phyloP scores from a whole-genome alignment of 30 jellyfish, hydroid and myxozoan genomes.

The Hydractinia echinata region DNA sequence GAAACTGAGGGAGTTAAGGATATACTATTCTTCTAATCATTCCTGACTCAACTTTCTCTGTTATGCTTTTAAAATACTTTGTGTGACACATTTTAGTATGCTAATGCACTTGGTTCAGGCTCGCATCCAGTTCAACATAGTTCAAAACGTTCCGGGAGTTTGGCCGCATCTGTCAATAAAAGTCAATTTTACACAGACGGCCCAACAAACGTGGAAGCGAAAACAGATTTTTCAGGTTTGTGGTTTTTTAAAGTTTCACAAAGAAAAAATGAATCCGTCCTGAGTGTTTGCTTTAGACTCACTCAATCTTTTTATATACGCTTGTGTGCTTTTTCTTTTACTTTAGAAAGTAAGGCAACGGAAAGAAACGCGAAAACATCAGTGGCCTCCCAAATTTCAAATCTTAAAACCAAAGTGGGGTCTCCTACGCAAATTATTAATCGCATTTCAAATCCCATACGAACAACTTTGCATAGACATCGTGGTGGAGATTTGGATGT shows the following conservation, averaged over 20 bases:
- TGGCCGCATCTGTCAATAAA: too few species aligned
- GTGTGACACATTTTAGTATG: neutral
- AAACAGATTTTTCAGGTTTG: too few species aligned
- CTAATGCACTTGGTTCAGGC: constrained; percentile 8
- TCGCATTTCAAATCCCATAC: constrained; percentile 4
- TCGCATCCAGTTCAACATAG: neutral
- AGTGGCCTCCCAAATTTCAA: constrained; percentile 22
- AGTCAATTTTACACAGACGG: too few species aligned
- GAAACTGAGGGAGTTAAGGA: too few species aligned
- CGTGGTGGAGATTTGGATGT: neutral
- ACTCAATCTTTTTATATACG: neutral
- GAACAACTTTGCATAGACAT: neutral
- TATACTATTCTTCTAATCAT: too few species aligned
- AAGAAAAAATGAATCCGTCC: too few species aligned
- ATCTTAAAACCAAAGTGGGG: constrained; percentile 21
- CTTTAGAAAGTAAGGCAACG: too few species aligned
- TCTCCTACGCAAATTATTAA: constrained; percentile 17
- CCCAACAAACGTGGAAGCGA: too few species aligned
- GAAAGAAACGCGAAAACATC: constrained; percentile 4
- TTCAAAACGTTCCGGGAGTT: neutral
- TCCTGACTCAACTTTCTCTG: too few species aligned
- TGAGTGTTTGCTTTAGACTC: too few species aligned
- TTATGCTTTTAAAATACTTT: too few species aligned
- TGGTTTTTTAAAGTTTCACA: too few species aligned
- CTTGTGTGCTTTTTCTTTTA: neutral